Evolutionary conservation across 2,797 vertebrate species (phyloP).

Genomic region (Characodon lateralis): DNA sequence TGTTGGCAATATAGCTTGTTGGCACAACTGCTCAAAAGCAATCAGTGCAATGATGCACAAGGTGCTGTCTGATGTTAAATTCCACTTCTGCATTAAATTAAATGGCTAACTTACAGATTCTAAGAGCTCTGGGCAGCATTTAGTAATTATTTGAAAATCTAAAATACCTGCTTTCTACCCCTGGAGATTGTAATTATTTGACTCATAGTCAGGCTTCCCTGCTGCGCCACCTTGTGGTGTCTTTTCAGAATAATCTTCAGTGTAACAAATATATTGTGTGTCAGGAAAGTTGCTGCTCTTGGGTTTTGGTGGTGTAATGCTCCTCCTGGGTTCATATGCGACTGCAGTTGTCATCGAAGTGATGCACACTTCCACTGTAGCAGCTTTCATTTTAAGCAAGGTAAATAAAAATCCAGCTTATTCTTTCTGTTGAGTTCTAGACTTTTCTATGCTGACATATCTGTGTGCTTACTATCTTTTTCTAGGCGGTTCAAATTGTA

Average conservation of each 20-base stretch:
- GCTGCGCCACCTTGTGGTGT: conserved; percentile 39
- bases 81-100: neutral
- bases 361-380: conserved; percentile 76
- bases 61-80: neutral
- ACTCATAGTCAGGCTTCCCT: neutral
- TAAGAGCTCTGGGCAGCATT: neutral
- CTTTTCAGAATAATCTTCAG: neutral
- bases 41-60: neutral
- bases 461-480: neutral
- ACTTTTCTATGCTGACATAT: neutral
- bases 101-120: neutral
- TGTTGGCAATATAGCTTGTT: neutral
- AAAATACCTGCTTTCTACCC: too few relatives aligned
- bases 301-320: conserved; percentile 62
- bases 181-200: neutral
- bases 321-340: conserved; percentile 77
- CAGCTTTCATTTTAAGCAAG: conserved; percentile 80
- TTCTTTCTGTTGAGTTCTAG: neutral
- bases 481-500: conserved; percentile 81
- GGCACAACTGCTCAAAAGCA: neutral
- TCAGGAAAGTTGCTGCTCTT: conserved; percentile 79
- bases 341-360: conserved; percentile 58
- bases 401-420: conserved; percentile 55
- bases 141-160: neutral
- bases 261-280: conserved; percentile 9